Conservation (phyloP, 2,888 invertebrate species). For the Callinectes sapidus region DNA sequence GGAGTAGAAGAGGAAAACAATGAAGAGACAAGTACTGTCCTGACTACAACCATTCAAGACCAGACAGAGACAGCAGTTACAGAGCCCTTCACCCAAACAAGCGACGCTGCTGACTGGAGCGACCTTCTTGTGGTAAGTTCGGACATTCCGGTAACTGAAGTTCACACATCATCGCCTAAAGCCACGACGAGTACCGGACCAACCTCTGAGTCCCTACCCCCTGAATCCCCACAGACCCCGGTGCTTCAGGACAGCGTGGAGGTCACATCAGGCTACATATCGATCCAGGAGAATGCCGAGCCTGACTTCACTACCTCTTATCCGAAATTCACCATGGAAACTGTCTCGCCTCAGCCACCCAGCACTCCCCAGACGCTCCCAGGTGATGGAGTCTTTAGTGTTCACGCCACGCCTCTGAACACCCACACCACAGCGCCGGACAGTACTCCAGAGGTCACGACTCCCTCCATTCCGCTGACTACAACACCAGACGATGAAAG, state of each 20-base stretch:
- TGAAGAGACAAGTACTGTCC: neutral
- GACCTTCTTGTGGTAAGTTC: neutral
- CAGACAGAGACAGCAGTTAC: neutral
- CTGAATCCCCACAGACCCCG: neutral
- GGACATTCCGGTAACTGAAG: neutral
- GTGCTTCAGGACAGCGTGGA: slow-evolving; percentile 1
- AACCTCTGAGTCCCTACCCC: neutral
- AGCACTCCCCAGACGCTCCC: neutral
- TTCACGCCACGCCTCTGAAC: neutral
- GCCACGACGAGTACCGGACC: neutral
- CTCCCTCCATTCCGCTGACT: neutral
- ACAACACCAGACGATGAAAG: neutral
- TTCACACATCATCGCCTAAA: neutral
- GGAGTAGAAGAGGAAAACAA: neutral
- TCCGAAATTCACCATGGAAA: neutral
- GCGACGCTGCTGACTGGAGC: neutral
- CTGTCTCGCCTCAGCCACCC: too few species aligned
- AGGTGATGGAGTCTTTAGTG: neutral
- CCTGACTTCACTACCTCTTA: neutral
- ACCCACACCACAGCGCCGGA: neutral
- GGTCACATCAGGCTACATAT: neutral
- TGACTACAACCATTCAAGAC: neutral
- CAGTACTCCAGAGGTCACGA: neutral
- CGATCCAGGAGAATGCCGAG: neutral
- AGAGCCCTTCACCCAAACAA: neutral